These are phyloP conservation scores for Poeciliopsis turrubarensis DNA, from an alignment of 2,113 vertebrate genomes.

Conservation along the genomic window DNA sequence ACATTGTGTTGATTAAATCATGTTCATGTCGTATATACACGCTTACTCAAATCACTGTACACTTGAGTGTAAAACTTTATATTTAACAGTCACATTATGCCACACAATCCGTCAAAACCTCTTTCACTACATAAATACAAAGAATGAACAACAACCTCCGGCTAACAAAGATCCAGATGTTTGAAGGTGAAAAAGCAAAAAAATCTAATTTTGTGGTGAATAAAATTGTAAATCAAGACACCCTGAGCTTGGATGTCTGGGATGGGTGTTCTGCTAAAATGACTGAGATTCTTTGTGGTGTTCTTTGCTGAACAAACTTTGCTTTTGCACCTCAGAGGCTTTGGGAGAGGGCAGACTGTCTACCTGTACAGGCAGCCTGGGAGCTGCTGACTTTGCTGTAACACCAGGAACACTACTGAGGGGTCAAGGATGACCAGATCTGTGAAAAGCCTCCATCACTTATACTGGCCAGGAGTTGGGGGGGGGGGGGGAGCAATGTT, in stretches of 20 bases:
- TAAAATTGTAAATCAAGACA: conserved; percentile 39
- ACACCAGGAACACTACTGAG: conserved; percentile 52
- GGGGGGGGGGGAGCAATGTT: conserved; percentile 52
- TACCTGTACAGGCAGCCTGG: conserved; percentile 36
- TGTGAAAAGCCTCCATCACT: conserved; percentile 57
- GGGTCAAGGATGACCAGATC: conserved; percentile 49
- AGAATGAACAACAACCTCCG: conserved; percentile 33
- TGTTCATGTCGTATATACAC: conserved; percentile 58
- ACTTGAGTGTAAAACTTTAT: conserved; percentile 41
- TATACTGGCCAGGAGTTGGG: conserved; percentile 52
- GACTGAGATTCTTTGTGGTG: conserved; percentile 21
- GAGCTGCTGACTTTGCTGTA: conserved; percentile 47
- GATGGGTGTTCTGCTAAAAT: conserved; percentile 13
- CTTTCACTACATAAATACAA: conserved; percentile 34
- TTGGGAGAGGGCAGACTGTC: conserved; percentile 33
- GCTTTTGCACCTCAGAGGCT: conserved; percentile 33
- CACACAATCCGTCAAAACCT: conserved; percentile 15
- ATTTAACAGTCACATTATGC: conserved; percentile 49
- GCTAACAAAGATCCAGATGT: conserved; percentile 16
- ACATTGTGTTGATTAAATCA: conserved; percentile 25
- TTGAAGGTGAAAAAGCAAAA: conserved; percentile 24
- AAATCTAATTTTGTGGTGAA: neutral
- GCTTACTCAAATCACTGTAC: conserved; percentile 43
- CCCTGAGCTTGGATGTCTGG: conserved; percentile 29
- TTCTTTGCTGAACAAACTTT: conserved; percentile 26